Percentiles rank a stretch among this genome's conserved stretches.
Evolutionary conservation across 2,113 vertebrate genomes (phyloP).

Genomic region (Podocnemis expansa): DNA sequence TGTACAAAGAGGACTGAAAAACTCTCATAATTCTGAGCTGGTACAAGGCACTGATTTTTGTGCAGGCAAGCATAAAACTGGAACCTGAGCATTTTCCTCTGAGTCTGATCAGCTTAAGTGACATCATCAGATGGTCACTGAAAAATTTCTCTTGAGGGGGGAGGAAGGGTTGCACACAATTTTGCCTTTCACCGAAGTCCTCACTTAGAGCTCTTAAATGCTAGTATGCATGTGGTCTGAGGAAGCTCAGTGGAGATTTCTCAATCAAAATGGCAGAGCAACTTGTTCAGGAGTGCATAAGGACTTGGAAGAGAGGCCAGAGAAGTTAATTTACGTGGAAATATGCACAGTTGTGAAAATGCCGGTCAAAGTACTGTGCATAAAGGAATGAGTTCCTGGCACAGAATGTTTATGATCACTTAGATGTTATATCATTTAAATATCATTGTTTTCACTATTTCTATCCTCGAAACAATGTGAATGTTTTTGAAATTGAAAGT

Average conservation of each 20-base stretch:
- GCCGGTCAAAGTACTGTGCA: background rate
- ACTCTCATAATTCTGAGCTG: constrained; percentile 19
- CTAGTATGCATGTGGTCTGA: background rate
- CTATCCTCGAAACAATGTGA: background rate
- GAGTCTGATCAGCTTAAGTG: constrained; percentile 10
- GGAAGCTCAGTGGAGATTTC: constrained; percentile 9
- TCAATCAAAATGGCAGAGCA: background rate
- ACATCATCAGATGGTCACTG: constrained; percentile 47
- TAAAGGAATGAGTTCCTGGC: background rate
- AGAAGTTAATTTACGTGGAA: background rate
- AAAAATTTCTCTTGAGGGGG: constrained; percentile 14
- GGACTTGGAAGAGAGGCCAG: background rate
- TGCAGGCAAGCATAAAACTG: constrained; percentile 33
- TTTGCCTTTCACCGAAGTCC: constrained; percentile 21
- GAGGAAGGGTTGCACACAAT: background rate
- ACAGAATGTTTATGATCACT: background rate
- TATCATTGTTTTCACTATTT: background rate
- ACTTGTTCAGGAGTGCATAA: background rate
- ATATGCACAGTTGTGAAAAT: background rate
- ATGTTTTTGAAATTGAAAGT: background rate
- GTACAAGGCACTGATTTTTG: background rate
- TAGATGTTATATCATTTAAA: background rate
- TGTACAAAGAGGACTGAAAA: constrained; percentile 29
- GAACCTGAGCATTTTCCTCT: constrained; percentile 25
- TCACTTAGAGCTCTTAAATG: constrained; percentile 3